Evolutionary conservation across 2,797 vertebrate genomes (phyloP).

Genomic region (Syngnathus rostellatus): DNA sequence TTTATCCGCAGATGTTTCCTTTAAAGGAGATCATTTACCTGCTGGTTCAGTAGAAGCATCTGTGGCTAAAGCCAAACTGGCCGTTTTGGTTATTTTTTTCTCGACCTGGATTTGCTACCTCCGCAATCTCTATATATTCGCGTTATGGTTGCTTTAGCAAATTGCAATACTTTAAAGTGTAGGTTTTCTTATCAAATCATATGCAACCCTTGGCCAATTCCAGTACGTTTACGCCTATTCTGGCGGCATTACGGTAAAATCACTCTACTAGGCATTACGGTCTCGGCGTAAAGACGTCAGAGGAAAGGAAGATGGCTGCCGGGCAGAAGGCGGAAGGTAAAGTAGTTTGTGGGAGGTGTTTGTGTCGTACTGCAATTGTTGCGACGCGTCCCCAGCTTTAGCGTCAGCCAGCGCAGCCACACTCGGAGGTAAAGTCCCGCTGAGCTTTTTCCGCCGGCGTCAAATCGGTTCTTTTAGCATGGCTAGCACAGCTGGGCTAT

Average conservation of each 20-base stretch:
- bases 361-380: rapidly evolving
- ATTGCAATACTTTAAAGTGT: neutral
- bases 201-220: neutral
- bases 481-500: slow-evolving; percentile 17
- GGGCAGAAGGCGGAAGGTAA: slow-evolving; percentile 71
- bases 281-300: slow-evolving; percentile 53
- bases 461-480: slow-evolving; percentile 1
- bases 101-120: no score
- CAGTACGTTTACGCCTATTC: neutral
- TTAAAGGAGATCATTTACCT: no score
- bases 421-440: neutral
- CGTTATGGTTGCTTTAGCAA: neutral
- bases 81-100: no score
- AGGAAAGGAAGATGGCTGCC: slow-evolving; percentile 65
- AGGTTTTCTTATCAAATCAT: neutral
- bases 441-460: slow-evolving; percentile 2
- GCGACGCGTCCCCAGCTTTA: neutral
- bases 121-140: neutral
- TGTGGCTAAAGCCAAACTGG: no score
- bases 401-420: neutral
- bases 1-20: no score
- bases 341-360: slow-evolving; percentile 22
- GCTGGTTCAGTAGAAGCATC: no score
- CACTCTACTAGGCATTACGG: neutral
- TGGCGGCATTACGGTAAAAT: neutral